Base-by-base conservation (phyloP, 2,113 vertebrate genomes). In the Fulica atra region DNA sequence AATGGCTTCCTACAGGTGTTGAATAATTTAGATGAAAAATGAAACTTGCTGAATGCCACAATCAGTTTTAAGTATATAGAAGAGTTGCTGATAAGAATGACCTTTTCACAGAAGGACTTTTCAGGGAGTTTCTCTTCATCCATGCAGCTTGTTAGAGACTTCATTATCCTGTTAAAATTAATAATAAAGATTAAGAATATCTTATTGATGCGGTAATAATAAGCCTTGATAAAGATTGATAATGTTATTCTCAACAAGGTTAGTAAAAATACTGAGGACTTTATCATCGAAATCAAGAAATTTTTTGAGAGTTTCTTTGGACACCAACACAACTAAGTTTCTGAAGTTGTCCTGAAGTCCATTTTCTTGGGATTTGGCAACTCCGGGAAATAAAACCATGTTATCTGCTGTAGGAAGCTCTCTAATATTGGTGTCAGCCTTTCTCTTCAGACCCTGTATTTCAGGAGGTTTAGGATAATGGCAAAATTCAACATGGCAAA, bases 21-120 rank as follows among this genome's bases (percentile, higher is more conserved):
- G 96, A 92, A 88, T 95, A 92, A 91, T 90, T 94, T 88, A 81
- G 83, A 57, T 92, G 86, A 59, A 70, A 90, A 96, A 93, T 90
- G 72, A 88, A 95, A 93, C 56, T 91, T 74, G 72, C 88, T 91
- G 94, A 97, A 96, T 96, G 82, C 88, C 88, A 93, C 88, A 93
- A 92, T 92, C 90, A 90, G 86, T 83, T 90, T 85, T 88, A 86
- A 95, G 88, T 90, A 70, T 83, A 66, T n/a, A 88, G 91, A 94
- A 90, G 80, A 88, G 77, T 70, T 92, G 50, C 82, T 92, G 86
- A 72, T 94, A 92, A 92, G 68, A 82, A 50, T 93, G 92, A 93
- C 95, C 92, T 95, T 95, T 95, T 78, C 46, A 50, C 64, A 82
- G 74, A 25, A 93, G 54, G 71, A 94, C 86, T 93, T 93, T 66